Evolutionary conservation across 2,888 invertebrate species (phyloP).

Genomic region (Nebria salina): DNA sequence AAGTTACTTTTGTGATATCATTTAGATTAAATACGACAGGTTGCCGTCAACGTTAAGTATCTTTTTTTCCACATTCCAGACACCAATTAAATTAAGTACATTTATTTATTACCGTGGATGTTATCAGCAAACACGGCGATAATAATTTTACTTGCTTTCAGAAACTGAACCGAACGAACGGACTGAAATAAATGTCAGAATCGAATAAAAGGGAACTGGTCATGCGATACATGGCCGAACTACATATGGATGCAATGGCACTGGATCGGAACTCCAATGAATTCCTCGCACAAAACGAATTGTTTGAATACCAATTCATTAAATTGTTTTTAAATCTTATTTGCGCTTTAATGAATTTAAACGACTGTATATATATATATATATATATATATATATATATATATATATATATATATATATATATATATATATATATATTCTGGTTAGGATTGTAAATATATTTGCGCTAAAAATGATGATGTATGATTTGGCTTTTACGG

Average conservation of each 20-base stretch:
- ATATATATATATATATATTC: not conserved
- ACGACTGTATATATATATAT: constrained; percentile 9
- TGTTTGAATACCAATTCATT: too few relatives aligned
- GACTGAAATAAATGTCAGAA: not conserved
- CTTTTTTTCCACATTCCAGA: constrained; percentile 19
- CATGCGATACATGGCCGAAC: not conserved
- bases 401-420: too few relatives aligned
- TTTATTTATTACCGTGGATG: constrained; percentile 30
- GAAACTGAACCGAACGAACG: not conserved
- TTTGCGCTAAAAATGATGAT: not conserved
- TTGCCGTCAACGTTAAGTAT: not conserved
- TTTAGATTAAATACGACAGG: constrained; percentile 7
- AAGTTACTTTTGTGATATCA: not conserved
- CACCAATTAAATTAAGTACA: constrained; percentile 39
- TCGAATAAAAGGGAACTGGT: constrained; percentile 11
- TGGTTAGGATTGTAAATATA: not conserved
- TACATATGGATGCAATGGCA: not conserved
- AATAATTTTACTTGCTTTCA: constrained; percentile 8
- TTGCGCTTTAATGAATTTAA: not conserved
- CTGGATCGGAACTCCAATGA: not conserved
- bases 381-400: too few relatives aligned
- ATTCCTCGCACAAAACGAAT: too few relatives aligned
- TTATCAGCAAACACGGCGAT: constrained; percentile 24
- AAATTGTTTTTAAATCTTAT: too few relatives aligned
- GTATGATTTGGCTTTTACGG: not conserved